phyloP scores from a whole-genome alignment of 2,888 invertebrate genomes.

The Xestoiulus laeticollis region DNA sequence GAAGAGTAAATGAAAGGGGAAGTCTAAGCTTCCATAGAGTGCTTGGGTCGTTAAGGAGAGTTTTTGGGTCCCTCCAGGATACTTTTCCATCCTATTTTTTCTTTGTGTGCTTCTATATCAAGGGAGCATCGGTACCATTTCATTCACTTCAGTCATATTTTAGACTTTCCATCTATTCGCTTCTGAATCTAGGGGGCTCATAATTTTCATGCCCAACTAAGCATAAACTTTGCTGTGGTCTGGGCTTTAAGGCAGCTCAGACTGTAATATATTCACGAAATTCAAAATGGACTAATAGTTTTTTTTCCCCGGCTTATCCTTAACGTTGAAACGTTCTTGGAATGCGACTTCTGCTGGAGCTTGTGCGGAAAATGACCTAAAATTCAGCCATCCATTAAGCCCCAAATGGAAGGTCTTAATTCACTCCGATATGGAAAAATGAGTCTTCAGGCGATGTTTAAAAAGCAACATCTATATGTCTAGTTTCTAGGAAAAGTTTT shows the following conservation, averaged over 20 bases:
- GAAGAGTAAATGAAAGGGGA: constrained; percentile 39
- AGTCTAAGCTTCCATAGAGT: constrained; percentile 29
- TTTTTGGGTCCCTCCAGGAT: constrained; percentile 29
- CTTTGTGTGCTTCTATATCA: background rate
- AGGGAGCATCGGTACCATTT: background rate
- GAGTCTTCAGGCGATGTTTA: background rate
- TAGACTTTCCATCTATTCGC: background rate
- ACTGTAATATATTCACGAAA: background rate
- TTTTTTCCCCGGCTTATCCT: background rate
- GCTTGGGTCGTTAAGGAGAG: constrained; percentile 23
- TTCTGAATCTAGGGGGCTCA: background rate
- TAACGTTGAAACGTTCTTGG: background rate
- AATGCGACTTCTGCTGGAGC: background rate
- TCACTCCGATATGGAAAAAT: background rate
- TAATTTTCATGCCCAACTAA: constrained; percentile 22
- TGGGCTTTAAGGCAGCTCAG: background rate
- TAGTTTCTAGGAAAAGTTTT: background rate
- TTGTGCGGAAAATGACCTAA: background rate
- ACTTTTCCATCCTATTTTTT: constrained; percentile 22
- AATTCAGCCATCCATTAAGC: constrained; percentile 28
- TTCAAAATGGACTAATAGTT: constrained; percentile 29
- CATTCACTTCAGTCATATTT: constrained; percentile 34
- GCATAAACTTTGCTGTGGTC: constrained; percentile 28
- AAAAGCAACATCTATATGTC: background rate
- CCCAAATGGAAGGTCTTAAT: background rate